Conservation (phyloP, 2,113 vertebrate species). For the Echinops telfairi region DNA sequence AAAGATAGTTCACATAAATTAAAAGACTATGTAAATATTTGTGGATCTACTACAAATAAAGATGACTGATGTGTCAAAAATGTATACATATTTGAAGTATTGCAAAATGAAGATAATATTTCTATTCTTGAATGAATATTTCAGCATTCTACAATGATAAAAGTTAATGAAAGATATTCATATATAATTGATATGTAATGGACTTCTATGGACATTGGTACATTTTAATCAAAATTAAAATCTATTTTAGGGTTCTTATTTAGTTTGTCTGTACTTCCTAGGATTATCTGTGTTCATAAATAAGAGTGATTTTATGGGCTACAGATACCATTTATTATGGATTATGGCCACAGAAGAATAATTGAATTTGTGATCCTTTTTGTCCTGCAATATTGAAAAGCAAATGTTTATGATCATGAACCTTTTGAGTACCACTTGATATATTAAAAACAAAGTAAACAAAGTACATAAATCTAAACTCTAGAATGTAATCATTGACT, state of each 20-base stretch:
- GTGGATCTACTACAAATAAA: not conserved
- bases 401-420: not conserved
- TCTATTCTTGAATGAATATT: slow-evolving; percentile 15
- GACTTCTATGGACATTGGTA: not conserved
- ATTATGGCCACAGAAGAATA: not conserved
- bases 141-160: not conserved
- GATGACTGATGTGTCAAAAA: not conserved
- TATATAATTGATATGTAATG: not conserved
- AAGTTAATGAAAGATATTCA: not conserved
- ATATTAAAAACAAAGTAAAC: not conserved
- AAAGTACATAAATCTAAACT: not conserved
- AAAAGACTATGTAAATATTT: not conserved
- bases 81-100: not conserved
- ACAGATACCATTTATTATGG: not conserved
- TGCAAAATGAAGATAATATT: not conserved
- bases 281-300: slow-evolving; percentile 18
- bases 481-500: slow-evolving; percentile 1
- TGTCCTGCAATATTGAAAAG: not conserved
- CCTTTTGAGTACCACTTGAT: not conserved
- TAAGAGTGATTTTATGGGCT: not conserved
- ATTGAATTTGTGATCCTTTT: not conserved
- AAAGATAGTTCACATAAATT: not conserved
- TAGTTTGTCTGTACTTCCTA: not conserved
- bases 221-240: slow-evolving; percentile 31
- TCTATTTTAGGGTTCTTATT: not conserved